Evolutionary conservation across 2,888 invertebrate genomes (phyloP).

Genomic region (Cyaniris semiargus): DNA sequence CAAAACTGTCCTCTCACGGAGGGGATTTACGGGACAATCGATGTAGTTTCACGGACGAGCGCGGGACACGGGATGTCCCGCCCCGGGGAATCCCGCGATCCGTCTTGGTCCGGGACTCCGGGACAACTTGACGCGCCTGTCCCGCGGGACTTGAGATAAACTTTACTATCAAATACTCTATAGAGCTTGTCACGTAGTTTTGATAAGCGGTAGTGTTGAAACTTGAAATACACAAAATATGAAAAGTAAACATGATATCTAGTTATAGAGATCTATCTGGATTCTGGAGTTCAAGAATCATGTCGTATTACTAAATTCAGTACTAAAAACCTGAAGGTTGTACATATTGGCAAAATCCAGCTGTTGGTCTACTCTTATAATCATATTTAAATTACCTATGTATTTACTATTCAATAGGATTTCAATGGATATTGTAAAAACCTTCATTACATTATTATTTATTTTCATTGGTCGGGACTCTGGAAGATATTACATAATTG

Average conservation of each 20-base stretch:
- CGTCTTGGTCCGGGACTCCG: conserved; percentile 42
- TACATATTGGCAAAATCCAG: too few species aligned
- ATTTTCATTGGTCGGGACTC: too few species aligned
- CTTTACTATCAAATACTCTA: conserved; percentile 14
- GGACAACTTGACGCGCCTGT: conserved; percentile 40
- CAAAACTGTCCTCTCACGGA: not conserved
- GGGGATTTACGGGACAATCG: conserved; percentile 10
- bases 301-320: too few species aligned
- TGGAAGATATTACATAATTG: too few species aligned
- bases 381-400: too few species aligned
- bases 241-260: too few species aligned
- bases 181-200: not conserved
- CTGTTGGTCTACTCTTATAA: too few species aligned
- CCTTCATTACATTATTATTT: too few species aligned
- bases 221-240: not conserved
- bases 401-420: too few species aligned
- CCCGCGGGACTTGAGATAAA: conserved; percentile 41
- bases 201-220: not conserved
- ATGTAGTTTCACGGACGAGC: conserved; percentile 21
- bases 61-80: conserved; percentile 23
- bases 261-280: not conserved
- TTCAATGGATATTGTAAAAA: too few species aligned
- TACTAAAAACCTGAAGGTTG: too few species aligned
- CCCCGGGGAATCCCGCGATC: conserved; percentile 36
- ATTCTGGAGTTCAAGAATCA: too few species aligned